phyloP scores from a whole-genome alignment of 2,888 invertebrate species.

The Scaptomyza tumidula region DNA sequence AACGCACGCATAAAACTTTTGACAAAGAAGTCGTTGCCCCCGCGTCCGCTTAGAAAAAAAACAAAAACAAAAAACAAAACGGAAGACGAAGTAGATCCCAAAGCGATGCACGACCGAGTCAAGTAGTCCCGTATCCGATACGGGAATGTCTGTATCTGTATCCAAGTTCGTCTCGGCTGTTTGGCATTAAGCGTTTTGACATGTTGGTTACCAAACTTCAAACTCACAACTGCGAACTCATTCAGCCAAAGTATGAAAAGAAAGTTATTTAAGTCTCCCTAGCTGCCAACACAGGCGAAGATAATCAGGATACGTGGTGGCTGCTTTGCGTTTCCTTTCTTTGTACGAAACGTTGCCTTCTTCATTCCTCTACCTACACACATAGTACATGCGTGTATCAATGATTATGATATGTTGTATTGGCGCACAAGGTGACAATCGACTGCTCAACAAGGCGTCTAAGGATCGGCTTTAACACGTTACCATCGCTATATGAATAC shows the following conservation, averaged over 20 bases:
- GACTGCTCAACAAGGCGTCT: conserved; percentile 67
- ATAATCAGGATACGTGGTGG: conserved; percentile 64
- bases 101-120: conserved; percentile 67
- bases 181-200: conserved; percentile 78
- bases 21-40: conserved; percentile 65
- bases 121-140: conserved; percentile 46
- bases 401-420: conserved; percentile 63
- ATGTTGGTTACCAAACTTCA: conserved; percentile 59
- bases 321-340: conserved; percentile 40
- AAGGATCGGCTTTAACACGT: conserved; percentile 40
- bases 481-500: conserved; percentile 35
- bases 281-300: conserved; percentile 33
- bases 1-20: conserved; percentile 78
- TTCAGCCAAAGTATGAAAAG: conserved; percentile 29
- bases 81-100: conserved; percentile 50
- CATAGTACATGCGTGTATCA: conserved; percentile 36
- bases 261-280: conserved; percentile 65
- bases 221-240: conserved; percentile 23
- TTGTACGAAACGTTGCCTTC: conserved; percentile 20
- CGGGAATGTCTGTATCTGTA: conserved; percentile 44
- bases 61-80: not conserved
- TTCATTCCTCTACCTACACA: not conserved
- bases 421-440: conserved; percentile 65
- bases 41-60: not conserved
- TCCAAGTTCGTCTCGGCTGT: conserved; percentile 43